Conservation (phyloP, 2,888 invertebrate species). For the Siphlonurus alternatus region DNA sequence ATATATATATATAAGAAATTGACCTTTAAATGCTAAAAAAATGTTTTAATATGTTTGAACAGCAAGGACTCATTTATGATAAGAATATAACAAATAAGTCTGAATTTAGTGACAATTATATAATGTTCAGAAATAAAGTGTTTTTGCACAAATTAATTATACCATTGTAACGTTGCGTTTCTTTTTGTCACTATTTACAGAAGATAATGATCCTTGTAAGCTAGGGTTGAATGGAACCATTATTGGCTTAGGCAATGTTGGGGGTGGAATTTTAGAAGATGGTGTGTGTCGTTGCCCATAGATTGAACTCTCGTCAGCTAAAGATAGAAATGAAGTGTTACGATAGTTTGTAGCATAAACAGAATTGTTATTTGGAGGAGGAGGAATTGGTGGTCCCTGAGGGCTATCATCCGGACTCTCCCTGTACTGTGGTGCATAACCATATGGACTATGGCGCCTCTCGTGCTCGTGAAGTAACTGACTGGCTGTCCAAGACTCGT, state of each 20-base stretch:
- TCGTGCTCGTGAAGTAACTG: conserved; percentile 41
- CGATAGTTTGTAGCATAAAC: conserved; percentile 1
- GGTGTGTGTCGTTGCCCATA: conserved; percentile 8
- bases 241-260: conserved; percentile 13
- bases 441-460: conserved; percentile 33
- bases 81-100: no score
- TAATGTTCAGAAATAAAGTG: no score
- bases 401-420: conserved; percentile 24
- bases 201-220: conserved; percentile 36
- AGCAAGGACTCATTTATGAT: no score
- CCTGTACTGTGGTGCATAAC: conserved; percentile 18
- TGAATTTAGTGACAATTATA: no score
- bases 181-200: conserved; percentile 35
- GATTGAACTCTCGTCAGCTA: conserved; percentile 8
- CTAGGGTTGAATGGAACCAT: conserved; percentile 29
- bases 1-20: no score
- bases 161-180: conserved; percentile 43
- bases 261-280: conserved; percentile 11
- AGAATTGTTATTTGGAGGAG: conserved; percentile 9
- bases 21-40: no score
- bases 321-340: conserved; percentile 6
- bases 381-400: conserved; percentile 17
- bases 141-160: no score
- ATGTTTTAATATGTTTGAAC: no score
- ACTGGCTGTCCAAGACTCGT: conserved; percentile 41